Base-by-base conservation (phyloP, 2,113 vertebrate genomes). In the rat (Rattus norvegicus) region DNA sequence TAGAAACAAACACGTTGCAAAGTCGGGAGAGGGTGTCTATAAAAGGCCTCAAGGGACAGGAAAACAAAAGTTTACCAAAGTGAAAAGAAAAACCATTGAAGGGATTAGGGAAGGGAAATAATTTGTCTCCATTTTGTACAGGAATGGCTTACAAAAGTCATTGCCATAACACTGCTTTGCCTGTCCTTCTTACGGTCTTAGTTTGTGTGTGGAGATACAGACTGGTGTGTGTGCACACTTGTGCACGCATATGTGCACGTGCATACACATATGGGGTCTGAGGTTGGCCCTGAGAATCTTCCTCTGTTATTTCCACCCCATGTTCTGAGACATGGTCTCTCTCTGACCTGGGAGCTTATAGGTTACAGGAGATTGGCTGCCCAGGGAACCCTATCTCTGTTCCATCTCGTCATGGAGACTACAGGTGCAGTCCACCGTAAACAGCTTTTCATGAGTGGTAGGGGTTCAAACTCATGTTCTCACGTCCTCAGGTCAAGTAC, bases 1-100 rank as follows among this genome's bases (percentile, higher is more conserved):
- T 86, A 56, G 95, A 95, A 97, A 96, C 88, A 96, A 95, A 93
- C 65, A 92, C 13, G 76, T 16, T 59, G 73, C 94, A 92, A 72
- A 86, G 79, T 43, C 33, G 28, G 28, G 65, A 4, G 28, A 12
- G 65, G 28, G 39, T 95, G 52, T 95, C 92, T 95, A 77, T 83
- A 26, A 93, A 96, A 96, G 90, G 69, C 77, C 95, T 92, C 12
- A 0, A 81, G 80, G 85, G 76, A 63, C 4, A 88, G 52, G 83
- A 90, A 92, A 93, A 72, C 54, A 61, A 52, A 92, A 83, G 94
- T 85, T 84, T 92, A 47, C 72, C 94, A 81, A 0, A 4, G 77
- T 36, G 67, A 91, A 95, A 39, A 77, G 49, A 81, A 94, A 91
- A 80, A 16, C 33, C 65, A 0, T 56, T 54, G 84, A 52, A 87